A percentile compares a stretch with the other conserved stretches of the same genome.
Conservation (phyloP, 2,888 invertebrate species). For the Mythimna vitellina region DNA sequence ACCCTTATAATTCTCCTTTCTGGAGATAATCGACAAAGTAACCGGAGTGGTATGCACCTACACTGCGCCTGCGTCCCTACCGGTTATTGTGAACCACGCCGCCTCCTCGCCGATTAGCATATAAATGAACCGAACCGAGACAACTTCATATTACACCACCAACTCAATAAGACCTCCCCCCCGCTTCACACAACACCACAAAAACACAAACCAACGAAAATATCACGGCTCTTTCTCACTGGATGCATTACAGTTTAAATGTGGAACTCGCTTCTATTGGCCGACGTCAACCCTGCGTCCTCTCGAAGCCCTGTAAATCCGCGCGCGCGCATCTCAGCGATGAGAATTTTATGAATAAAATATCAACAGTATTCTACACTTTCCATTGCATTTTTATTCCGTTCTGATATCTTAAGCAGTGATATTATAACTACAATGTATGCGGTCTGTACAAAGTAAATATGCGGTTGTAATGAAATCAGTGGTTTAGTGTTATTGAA, state of each 20-base stretch:
- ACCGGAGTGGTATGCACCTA: conserved; percentile 66
- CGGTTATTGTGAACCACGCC: conserved; percentile 80
- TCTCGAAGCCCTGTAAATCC: conserved; percentile 68
- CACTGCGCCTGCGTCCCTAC: conserved; percentile 72
- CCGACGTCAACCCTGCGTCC: conserved; percentile 66
- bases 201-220: conserved; percentile 61
- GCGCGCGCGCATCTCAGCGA: conserved; percentile 68
- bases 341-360: conserved; percentile 78
- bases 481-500: conserved; percentile 79
- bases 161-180: conserved; percentile 70
- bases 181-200: conserved; percentile 54
- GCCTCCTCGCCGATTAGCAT: conserved; percentile 87
- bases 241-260: conserved; percentile 78
- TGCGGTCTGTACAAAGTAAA: conserved; percentile 71
- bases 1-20: conserved; percentile 54
- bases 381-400: conserved; percentile 73
- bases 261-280: conserved; percentile 79
- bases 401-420: conserved; percentile 80
- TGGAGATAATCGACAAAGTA: conserved; percentile 65
- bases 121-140: conserved; percentile 88
- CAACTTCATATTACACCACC: conserved; percentile 85
- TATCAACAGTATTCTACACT: conserved; percentile 80
- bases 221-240: conserved; percentile 69
- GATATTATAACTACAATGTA: conserved; percentile 82
- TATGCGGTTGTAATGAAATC: conserved; percentile 81